Percentiles rank a stretch among this genome's conserved stretches.
Conservation (phyloP, 2,113 vertebrate species). For the Labeo catla region DNA sequence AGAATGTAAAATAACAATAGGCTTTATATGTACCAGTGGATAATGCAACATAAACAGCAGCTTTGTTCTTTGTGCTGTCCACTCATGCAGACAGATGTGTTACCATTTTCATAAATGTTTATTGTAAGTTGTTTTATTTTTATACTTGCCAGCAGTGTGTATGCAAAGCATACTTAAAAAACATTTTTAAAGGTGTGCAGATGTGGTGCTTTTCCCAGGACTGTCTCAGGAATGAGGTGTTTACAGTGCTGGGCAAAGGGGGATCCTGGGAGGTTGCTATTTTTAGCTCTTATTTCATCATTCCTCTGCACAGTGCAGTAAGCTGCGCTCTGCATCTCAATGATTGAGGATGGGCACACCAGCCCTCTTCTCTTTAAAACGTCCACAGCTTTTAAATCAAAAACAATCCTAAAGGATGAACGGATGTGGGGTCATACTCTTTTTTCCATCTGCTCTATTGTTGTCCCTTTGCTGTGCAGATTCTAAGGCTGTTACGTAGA, state of each 20-base stretch:
- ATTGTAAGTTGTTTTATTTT: not conserved
- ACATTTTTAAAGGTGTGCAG: slow-evolving; percentile 32
- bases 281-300: slow-evolving; percentile 81
- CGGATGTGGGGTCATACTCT: not conserved
- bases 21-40: not conserved
- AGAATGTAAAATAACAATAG: not conserved
- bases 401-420: not conserved
- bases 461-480: not conserved
- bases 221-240: slow-evolving; percentile 67
- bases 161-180: not conserved
- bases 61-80: not conserved
- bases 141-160: not conserved
- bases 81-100: not conserved
- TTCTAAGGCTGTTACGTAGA: not conserved
- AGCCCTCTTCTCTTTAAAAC: slow-evolving; percentile 13
- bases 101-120: not conserved
- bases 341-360: slow-evolving; percentile 60
- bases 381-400: not conserved
- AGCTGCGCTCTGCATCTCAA: slow-evolving; percentile 73
- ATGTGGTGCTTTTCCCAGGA: slow-evolving; percentile 38
- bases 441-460: not conserved
- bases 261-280: slow-evolving; percentile 81
- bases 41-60: not conserved
- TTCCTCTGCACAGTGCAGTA: slow-evolving; percentile 67
- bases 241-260: slow-evolving; percentile 74